Evolutionary conservation across 2,113 vertebrate genomes (phyloP).

Genomic region (Irena cyanogastra): DNA sequence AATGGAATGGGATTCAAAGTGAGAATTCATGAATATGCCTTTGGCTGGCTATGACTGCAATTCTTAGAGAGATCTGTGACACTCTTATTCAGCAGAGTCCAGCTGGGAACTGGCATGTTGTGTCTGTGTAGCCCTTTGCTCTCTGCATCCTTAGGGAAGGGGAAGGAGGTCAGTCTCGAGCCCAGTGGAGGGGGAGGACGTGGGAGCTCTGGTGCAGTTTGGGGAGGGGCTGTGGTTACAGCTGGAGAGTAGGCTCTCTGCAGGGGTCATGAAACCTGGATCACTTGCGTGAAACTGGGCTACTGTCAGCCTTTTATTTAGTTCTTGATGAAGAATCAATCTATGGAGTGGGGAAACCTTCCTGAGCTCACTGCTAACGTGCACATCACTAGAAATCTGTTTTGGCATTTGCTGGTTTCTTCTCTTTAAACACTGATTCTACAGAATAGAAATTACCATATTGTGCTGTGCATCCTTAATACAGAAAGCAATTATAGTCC

Average conservation of each 20-base stretch:
- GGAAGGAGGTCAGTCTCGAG: not conserved
- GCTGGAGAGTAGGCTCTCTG: not conserved
- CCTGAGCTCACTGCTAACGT: not conserved
- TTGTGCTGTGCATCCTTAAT: not conserved
- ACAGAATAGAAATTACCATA: not conserved
- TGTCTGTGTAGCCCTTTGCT: not conserved
- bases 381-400: not conserved
- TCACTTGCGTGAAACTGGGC: not conserved
- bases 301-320: not conserved
- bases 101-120: not conserved
- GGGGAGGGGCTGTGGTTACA: not conserved
- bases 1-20: slow-evolving; percentile 45
- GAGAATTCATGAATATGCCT: slow-evolving; percentile 50
- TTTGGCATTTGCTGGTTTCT: not conserved
- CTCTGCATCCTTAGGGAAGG: not conserved
- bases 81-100: not conserved
- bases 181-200: fast-evolving
- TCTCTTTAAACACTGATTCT: not conserved
- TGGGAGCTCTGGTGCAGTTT: not conserved
- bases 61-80: slow-evolving; percentile 18
- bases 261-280: not conserved
- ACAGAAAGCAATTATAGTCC: not conserved
- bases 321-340: not conserved
- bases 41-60: not conserved
- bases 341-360: not conserved